Evolutionary conservation across 2,888 invertebrate genomes (phyloP).

Genomic region (Theodoxus fluviatilis): DNA sequence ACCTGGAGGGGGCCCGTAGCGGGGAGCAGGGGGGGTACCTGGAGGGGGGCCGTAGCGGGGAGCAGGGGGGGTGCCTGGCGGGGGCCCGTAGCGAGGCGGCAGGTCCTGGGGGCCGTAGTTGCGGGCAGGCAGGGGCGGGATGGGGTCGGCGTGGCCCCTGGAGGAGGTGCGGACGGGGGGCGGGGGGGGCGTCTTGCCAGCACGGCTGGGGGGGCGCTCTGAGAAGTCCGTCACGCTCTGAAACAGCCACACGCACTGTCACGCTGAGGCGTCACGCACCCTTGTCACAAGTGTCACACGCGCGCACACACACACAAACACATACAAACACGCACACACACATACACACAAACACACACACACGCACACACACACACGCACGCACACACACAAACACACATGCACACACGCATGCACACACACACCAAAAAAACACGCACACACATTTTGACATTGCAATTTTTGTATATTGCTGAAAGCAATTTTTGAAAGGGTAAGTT

Average conservation of each 20-base stretch:
- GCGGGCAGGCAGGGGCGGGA: constrained; percentile 54
- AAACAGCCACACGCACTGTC: constrained; percentile 15
- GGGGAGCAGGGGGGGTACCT: too few species aligned
- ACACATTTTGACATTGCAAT: too few species aligned
- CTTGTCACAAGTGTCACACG: not conserved
- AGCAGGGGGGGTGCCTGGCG: constrained; percentile 39
- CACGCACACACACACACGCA: not conserved
- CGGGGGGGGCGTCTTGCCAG: constrained; percentile 54
- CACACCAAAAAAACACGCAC: too few species aligned
- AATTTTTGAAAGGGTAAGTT: too few species aligned
- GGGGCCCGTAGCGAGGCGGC: constrained; percentile 44
- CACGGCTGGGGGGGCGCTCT: constrained; percentile 47
- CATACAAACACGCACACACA: not conserved
- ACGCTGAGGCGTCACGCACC: too few species aligned
- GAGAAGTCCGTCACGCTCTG: constrained; percentile 54
- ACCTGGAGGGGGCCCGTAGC: not conserved
- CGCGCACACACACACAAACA: not conserved
- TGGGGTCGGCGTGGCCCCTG: constrained; percentile 41
- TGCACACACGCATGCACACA: not conserved
- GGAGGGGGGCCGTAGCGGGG: not conserved
- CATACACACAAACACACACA: not conserved
- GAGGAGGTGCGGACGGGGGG: constrained; percentile 54
- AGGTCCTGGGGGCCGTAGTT: constrained; percentile 53
- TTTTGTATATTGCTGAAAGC: too few species aligned
- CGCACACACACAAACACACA: not conserved